Percentiles rank a stretch among this genome's conserved stretches.
Evolutionary conservation across 2,113 vertebrate species (phyloP).

Genomic region (Monopterus albus): DNA sequence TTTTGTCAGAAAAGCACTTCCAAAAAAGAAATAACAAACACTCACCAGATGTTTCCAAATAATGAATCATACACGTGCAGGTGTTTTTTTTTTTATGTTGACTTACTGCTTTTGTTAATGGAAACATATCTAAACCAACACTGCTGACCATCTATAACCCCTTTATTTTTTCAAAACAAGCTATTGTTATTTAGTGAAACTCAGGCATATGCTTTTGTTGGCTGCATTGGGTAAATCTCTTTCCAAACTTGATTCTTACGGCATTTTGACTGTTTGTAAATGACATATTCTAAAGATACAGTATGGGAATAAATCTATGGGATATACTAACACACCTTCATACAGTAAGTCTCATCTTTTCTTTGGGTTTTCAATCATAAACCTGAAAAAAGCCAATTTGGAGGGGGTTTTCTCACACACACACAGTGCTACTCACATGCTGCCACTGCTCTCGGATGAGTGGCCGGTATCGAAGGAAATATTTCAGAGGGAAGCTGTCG

Average conservation of each 20-base stretch:
- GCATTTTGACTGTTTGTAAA: neutral
- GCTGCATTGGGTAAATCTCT: neutral
- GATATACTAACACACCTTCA: neutral
- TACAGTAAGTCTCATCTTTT: neutral
- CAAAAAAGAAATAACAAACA: neutral
- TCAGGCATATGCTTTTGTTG: neutral
- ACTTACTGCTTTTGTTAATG: conserved; percentile 26
- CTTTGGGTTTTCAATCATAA: neutral
- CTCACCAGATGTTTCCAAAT: conserved; percentile 8
- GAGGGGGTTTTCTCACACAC: neutral
- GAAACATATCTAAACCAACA: conserved; percentile 39
- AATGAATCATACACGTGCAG: conserved; percentile 31
- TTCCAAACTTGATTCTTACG: neutral
- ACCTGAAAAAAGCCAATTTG: no score
- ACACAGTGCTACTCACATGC: conserved; percentile 86
- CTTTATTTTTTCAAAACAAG: neutral
- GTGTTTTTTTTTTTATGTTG: conserved; percentile 34
- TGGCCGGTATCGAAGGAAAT: conserved; percentile 95
- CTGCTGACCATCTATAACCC: conserved; percentile 5
- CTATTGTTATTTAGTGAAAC: conserved; percentile 1
- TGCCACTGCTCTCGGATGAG: conserved; percentile 97
- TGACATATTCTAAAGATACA: neutral
- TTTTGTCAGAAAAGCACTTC: neutral
- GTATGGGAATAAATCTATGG: neutral
- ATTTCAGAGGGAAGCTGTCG: conserved; percentile 94